Percentiles rank a stretch among this genome's conserved stretches.
Evolutionary conservation across 2,113 vertebrate genomes (phyloP).

Genomic region (Archilochus colubris): DNA sequence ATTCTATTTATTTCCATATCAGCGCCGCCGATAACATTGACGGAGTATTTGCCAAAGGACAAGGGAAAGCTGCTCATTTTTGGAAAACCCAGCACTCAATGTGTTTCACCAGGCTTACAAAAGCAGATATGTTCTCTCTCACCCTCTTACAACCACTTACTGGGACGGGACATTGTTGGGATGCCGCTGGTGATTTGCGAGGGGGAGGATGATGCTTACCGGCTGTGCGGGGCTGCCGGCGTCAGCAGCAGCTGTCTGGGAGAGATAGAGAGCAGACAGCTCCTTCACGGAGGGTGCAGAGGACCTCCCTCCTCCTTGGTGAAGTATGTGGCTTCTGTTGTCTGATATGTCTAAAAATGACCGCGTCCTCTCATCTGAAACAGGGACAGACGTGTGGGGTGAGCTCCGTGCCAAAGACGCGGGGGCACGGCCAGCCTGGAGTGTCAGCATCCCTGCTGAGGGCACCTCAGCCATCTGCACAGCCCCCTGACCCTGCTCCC

Average conservation of each 20-base stretch:
- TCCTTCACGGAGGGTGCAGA: constrained; percentile 77
- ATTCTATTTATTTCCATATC: too few relatives aligned
- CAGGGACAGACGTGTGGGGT: background rate
- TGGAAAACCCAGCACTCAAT: fast-evolving
- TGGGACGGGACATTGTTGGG: background rate
- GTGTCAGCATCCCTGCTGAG: fast-evolving
- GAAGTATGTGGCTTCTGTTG: background rate
- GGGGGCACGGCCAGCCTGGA: background rate
- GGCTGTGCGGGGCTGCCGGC: background rate
- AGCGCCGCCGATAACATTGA: background rate
- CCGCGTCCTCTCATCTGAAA: constrained; percentile 75
- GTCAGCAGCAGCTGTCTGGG: constrained; percentile 74
- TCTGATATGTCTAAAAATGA: constrained; percentile 53
- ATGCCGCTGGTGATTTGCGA: background rate
- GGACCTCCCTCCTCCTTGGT: constrained; percentile 58
- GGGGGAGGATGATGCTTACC: constrained; percentile 77
- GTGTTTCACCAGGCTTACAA: background rate
- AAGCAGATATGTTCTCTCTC: background rate
- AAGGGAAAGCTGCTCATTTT: background rate
- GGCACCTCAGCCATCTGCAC: background rate
- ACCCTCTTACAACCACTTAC: background rate
- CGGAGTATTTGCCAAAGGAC: background rate
- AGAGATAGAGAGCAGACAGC: constrained; percentile 80
- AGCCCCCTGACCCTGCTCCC: fast-evolving
- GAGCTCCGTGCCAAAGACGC: fast-evolving